These are phyloP conservation scores for Euglossa dilemma DNA, from an alignment of 1,140 invertebrate genomes.

Conservation along the genomic window DNA sequence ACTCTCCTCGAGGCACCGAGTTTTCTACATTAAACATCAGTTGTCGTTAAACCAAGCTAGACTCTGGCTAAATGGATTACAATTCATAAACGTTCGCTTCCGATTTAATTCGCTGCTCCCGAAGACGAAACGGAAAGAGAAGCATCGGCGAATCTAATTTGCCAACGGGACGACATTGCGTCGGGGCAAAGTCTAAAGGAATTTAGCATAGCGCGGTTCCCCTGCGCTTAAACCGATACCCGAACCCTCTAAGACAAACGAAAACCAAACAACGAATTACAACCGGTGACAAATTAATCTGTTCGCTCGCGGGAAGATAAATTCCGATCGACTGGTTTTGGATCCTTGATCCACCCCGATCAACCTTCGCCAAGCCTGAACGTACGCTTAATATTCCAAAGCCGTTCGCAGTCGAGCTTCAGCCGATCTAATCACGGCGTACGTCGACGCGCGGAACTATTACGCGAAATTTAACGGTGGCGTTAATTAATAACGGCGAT, in stretches of 20 bases:
- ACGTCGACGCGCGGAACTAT: neutral
- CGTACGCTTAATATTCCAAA: constrained; percentile 1
- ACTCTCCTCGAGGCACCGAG: neutral
- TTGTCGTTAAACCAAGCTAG: constrained; percentile 12
- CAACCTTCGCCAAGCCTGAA: neutral
- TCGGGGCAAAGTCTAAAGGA: neutral
- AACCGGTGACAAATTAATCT: too few species aligned
- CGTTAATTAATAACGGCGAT: constrained; percentile 60
- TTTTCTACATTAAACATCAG: constrained; percentile 2
- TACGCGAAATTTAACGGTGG: constrained; percentile 16
- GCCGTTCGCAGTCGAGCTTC: neutral
- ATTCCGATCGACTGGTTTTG: too few species aligned
- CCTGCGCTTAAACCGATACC: too few species aligned
- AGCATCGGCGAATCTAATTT: neutral
- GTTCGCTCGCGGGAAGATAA: too few species aligned
- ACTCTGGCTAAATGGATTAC: neutral
- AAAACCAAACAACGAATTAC: too few species aligned
- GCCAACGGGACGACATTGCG: neutral
- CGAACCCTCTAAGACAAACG: too few species aligned
- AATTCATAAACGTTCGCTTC: neutral
- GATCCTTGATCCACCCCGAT: neutral
- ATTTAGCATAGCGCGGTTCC: neutral
- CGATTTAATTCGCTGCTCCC: neutral
- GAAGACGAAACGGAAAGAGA: neutral
- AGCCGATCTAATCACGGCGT: neutral